phyloP scores from a whole-genome alignment of 1,140 invertebrate genomes.

The Halyomorpha halys region DNA sequence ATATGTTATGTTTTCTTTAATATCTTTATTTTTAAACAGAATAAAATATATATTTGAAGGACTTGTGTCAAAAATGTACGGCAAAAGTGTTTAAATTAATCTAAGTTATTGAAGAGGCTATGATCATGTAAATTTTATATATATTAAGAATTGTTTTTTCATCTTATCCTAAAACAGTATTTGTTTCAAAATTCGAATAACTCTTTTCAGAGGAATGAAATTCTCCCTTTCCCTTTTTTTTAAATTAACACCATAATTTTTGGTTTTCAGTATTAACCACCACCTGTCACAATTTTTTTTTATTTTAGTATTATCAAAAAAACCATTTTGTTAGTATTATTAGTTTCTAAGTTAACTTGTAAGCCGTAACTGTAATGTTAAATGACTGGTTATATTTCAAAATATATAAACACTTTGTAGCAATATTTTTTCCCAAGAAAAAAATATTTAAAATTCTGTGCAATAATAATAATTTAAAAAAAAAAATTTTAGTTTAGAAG shows the following conservation, averaged over 20 bases:
- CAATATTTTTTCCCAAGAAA: neutral
- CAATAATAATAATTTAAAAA: neutral
- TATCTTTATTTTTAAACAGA: neutral
- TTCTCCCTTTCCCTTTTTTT: neutral
- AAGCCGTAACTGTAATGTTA: too few species aligned
- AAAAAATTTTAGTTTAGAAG: neutral
- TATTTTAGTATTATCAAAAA: neutral
- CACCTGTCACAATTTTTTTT: too few species aligned
- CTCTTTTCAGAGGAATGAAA: neutral
- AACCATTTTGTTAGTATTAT: slow-evolving; percentile 2
- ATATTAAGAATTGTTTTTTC: neutral
- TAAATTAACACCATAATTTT: neutral
- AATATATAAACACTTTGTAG: too few species aligned
- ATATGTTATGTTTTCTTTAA: slow-evolving; percentile 8
- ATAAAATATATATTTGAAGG: neutral
- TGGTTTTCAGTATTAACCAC: neutral
- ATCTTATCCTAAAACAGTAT: neutral
- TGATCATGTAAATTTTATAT: slow-evolving; percentile 15
- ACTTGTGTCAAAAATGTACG: neutral
- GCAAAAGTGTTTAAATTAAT: neutral
- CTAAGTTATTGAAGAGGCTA: slow-evolving; percentile 13
- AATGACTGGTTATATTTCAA: too few species aligned
- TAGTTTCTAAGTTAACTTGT: slow-evolving; percentile 8
- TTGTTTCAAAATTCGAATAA: neutral
- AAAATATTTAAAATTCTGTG: neutral